Conservation (phyloP, 2,888 invertebrate genomes). For the Drosophila falleni region DNA sequence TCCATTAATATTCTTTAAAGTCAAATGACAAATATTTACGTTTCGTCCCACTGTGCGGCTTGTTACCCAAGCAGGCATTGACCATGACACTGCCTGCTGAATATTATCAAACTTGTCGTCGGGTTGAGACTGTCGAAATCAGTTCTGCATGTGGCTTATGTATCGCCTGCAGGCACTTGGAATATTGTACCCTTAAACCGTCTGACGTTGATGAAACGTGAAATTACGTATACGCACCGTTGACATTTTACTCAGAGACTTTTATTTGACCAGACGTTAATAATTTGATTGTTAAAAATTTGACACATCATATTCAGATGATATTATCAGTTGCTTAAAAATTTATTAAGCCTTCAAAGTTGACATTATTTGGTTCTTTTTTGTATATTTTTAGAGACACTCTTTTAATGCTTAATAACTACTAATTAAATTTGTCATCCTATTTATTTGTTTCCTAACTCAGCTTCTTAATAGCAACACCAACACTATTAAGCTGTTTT, state of each 20-base stretch:
- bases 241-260: conserved; percentile 4
- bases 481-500: conserved; percentile 12
- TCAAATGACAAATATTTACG: background rate
- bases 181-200: conserved; percentile 19
- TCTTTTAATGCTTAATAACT: background rate
- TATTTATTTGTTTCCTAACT: conserved; percentile 16
- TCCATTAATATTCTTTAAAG: background rate
- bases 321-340: background rate
- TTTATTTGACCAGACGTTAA: conserved; percentile 34
- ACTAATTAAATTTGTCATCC: conserved; percentile 25
- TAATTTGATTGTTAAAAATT: conserved; percentile 30
- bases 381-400: background rate
- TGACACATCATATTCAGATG: background rate
- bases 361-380: background rate
- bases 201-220: conserved; percentile 63
- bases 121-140: conserved; percentile 10
- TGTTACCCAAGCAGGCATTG: conserved; percentile 7
- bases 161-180: conserved; percentile 35
- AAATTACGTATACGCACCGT: conserved; percentile 56
- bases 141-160: conserved; percentile 9
- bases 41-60: conserved; percentile 25
- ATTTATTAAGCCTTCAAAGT: background rate
- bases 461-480: conserved; percentile 19
- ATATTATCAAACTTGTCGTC: conserved; percentile 27
- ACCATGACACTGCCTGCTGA: conserved; percentile 23